A percentile compares a stretch with the other conserved stretches of the same genome.
These are phyloP conservation scores for Drosophila suzukii DNA, from an alignment of 1,140 invertebrate species.

Conservation along the genomic window DNA sequence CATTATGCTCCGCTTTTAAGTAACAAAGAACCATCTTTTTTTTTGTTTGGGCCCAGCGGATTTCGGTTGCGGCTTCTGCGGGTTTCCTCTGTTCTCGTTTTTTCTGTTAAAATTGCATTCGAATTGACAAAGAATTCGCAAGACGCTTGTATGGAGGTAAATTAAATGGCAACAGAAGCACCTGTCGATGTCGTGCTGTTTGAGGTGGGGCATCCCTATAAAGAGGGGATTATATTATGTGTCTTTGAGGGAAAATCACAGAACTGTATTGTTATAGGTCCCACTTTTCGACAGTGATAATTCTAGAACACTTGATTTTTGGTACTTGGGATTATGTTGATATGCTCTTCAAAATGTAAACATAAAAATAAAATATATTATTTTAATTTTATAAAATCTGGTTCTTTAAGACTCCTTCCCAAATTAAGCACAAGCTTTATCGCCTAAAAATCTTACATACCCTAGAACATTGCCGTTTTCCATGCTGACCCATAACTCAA, in stretches of 20 bases:
- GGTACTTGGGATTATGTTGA: not conserved
- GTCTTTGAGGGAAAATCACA: not conserved
- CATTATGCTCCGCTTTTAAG: constrained; percentile 26
- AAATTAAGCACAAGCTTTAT: no score
- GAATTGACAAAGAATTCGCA: constrained; percentile 54
- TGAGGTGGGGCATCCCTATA: not conserved
- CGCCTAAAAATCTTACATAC: no score
- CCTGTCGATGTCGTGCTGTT: constrained; percentile 36
- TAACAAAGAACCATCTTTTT: constrained; percentile 50
- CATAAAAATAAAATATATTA: no score
- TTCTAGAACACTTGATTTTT: not conserved
- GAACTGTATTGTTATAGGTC: not conserved
- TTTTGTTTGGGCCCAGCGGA: constrained; percentile 37
- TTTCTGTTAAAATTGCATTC: constrained; percentile 44
- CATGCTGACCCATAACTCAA: no score
- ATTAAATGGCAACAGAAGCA: constrained; percentile 30
- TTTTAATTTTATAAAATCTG: no score
- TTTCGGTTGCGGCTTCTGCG: constrained; percentile 54
- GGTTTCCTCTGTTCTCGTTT: constrained; percentile 32
- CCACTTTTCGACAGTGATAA: not conserved
- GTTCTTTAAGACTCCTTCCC: no score
- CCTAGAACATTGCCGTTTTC: no score
- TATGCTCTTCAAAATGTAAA: no score
- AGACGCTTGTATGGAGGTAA: constrained; percentile 12
- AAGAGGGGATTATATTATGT: constrained; percentile 4